Evolutionary conservation across 1,140 invertebrate genomes (phyloP).

Genomic region (Epicauta chinensis): DNA sequence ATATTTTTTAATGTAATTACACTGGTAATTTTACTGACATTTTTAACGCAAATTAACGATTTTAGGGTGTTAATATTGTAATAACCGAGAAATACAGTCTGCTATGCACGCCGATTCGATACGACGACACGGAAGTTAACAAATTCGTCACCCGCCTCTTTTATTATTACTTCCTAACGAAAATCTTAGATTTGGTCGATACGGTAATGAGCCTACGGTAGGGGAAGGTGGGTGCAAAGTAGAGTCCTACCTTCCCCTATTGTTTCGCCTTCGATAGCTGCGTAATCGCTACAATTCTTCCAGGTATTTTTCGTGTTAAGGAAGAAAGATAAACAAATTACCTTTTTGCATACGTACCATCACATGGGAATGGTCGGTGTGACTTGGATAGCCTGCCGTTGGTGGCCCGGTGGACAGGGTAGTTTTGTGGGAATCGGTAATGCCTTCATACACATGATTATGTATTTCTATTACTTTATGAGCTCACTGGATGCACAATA

Average conservation of each 20-base stretch:
- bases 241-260: too few relatives aligned
- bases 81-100: neutral
- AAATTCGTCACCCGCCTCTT: neutral
- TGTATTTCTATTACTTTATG: slow-evolving; percentile 74
- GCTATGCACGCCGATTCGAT: slow-evolving; percentile 1
- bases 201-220: slow-evolving; percentile 2
- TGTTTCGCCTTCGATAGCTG: too few relatives aligned
- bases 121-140: neutral
- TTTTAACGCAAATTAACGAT: neutral
- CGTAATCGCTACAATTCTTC: slow-evolving; percentile 7
- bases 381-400: slow-evolving; percentile 59
- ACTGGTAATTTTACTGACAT: neutral
- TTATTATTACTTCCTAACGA: neutral
- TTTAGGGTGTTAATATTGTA: neutral
- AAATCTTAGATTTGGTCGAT: slow-evolving; percentile 4
- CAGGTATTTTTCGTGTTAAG: slow-evolving; percentile 78
- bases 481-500: slow-evolving; percentile 55
- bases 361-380: slow-evolving; percentile 69
- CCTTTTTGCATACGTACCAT: slow-evolving; percentile 84
- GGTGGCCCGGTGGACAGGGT: slow-evolving; percentile 55
- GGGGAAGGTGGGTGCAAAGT: too few relatives aligned
- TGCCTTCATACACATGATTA: slow-evolving; percentile 67
- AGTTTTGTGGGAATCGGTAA: slow-evolving; percentile 59
- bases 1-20: slow-evolving; percentile 56
- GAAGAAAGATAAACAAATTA: slow-evolving; percentile 79